Evolutionary conservation across 1,140 invertebrate species (phyloP).

Genomic region (Pristionchus pacificus): DNA sequence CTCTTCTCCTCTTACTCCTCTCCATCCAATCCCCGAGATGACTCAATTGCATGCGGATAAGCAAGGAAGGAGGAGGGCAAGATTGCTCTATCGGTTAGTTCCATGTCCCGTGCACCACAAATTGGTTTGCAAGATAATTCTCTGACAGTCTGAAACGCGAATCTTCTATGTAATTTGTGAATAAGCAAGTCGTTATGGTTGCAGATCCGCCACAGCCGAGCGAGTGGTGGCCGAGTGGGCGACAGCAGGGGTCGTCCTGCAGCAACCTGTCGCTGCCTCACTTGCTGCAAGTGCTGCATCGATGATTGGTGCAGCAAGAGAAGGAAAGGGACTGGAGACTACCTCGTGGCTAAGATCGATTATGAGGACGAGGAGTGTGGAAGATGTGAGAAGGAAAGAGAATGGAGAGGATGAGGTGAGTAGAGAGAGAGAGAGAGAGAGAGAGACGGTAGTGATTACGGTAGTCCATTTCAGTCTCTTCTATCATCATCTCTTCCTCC

Average conservation of each 20-base stretch:
- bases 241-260: background rate
- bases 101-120: background rate
- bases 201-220: conserved; percentile 18
- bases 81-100: conserved; percentile 8
- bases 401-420: conserved; percentile 9
- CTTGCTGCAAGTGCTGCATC: background rate
- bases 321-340: background rate
- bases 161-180: no score
- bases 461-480: background rate
- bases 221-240: conserved; percentile 15
- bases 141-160: no score
- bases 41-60: conserved; percentile 16
- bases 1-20: background rate
- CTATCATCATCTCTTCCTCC: background rate
- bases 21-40: conserved; percentile 20
- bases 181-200: background rate
- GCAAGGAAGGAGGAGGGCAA: conserved; percentile 9
- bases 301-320: no score
- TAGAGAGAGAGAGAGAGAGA: background rate
- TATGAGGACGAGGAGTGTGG: background rate
- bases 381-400: conserved; percentile 15
- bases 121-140: no score
- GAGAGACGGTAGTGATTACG: no score
- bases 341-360: background rate
- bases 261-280: background rate